Evolutionary conservation across 2,797 vertebrate genomes (phyloP).

Genomic region (Acrossocheilus fasciatus): DNA sequence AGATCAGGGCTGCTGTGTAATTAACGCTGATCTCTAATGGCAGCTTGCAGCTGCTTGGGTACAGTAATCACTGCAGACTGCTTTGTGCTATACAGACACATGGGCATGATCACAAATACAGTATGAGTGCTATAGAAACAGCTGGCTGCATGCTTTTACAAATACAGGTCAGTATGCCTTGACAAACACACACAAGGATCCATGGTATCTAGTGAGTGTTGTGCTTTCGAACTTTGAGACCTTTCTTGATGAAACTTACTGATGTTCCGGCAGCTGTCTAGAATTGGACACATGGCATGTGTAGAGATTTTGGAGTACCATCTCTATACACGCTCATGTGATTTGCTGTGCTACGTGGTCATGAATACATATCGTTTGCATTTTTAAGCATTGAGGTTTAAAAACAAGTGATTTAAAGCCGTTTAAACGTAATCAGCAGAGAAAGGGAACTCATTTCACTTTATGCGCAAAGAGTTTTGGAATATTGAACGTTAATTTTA

Average conservation of each 20-base stretch:
- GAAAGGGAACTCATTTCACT: too few relatives aligned
- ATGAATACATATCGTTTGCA: too few relatives aligned
- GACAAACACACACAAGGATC: slow-evolving; percentile 25
- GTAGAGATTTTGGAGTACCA: too few relatives aligned
- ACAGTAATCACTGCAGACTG: slow-evolving; percentile 52
- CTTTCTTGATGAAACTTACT: background rate
- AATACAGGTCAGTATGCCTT: slow-evolving; percentile 33
- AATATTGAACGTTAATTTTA: too few relatives aligned
- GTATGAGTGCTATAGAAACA: slow-evolving; percentile 49
- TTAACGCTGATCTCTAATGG: slow-evolving; percentile 57
- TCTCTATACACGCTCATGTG: too few relatives aligned
- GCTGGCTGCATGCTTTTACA: slow-evolving; percentile 46
- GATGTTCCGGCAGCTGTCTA: slow-evolving; percentile 6
- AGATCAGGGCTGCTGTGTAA: slow-evolving; percentile 59
- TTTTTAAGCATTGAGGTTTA: too few relatives aligned
- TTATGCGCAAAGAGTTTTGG: too few relatives aligned
- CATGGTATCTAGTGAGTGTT: background rate
- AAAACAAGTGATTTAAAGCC: too few relatives aligned
- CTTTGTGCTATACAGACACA: slow-evolving; percentile 43
- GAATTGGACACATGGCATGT: slow-evolving; percentile 6
- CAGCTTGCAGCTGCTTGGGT: slow-evolving; percentile 56
- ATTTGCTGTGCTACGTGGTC: too few relatives aligned
- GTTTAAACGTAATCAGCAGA: too few relatives aligned
- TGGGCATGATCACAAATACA: slow-evolving; percentile 47
- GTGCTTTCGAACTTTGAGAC: background rate